These are phyloP conservation scores for Idaea dimidiata DNA, from an alignment of 2,888 invertebrate genomes.

Conservation along the genomic window DNA sequence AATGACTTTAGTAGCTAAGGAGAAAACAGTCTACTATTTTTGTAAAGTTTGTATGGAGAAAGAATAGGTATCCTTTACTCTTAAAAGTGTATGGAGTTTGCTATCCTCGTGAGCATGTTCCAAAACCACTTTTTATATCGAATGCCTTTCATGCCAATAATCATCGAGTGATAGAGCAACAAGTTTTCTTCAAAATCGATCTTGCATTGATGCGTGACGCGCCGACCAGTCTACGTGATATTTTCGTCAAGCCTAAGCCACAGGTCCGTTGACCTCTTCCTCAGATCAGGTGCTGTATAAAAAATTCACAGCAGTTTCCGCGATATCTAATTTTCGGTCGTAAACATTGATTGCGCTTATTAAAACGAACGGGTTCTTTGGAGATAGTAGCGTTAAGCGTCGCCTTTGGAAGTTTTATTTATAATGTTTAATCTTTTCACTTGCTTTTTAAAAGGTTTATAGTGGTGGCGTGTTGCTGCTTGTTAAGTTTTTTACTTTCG, in stretches of 20 bases:
- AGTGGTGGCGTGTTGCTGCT: slow-evolving; percentile 5
- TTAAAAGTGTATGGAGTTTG: slow-evolving; percentile 14
- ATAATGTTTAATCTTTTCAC: slow-evolving; percentile 22
- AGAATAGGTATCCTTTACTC: no score
- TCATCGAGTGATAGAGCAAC: slow-evolving; percentile 37
- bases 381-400: slow-evolving; percentile 15
- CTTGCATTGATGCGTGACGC: slow-evolving; percentile 46
- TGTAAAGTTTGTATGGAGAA: slow-evolving; percentile 17
- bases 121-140: slow-evolving; percentile 43
- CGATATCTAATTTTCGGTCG: slow-evolving; percentile 65
- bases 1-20: no score
- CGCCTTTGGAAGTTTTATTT: slow-evolving; percentile 27
- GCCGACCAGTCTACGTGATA: slow-evolving; percentile 59
- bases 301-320: slow-evolving; percentile 54
- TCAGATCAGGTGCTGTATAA: slow-evolving; percentile 62
- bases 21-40: no score
- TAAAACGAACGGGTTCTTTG: slow-evolving; percentile 41
- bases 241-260: slow-evolving; percentile 47
- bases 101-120: slow-evolving; percentile 26
- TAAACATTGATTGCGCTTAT: slow-evolving; percentile 62
- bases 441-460: slow-evolving; percentile 20
- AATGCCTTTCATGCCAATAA: slow-evolving; percentile 38
- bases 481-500: slow-evolving; percentile 10
- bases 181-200: slow-evolving; percentile 31
- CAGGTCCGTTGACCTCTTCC: slow-evolving; percentile 62